phyloP scores from a whole-genome alignment of 2,888 invertebrate species.

The Erynnis tages region DNA sequence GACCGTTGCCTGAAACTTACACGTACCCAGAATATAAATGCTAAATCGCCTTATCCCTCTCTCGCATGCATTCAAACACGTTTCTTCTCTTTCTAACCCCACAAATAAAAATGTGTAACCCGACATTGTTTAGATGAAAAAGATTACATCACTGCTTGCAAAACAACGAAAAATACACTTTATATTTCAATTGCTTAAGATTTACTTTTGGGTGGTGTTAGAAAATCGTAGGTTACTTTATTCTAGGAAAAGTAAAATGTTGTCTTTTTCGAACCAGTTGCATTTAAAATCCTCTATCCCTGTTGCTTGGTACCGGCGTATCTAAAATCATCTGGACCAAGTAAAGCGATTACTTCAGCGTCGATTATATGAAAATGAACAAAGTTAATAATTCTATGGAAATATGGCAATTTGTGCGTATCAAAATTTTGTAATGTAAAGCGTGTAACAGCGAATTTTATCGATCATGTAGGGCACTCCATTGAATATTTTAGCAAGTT shows the following conservation, averaged over 20 bases:
- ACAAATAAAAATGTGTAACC: conserved; percentile 79
- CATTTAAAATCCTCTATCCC: conserved; percentile 75
- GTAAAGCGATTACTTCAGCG: conserved; percentile 71
- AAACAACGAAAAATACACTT: conserved; percentile 47
- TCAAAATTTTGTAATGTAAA: not conserved
- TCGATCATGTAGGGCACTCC: too few species aligned
- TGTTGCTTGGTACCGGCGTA: conserved; percentile 66
- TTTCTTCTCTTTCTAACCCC: conserved; percentile 57
- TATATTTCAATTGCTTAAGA: conserved; percentile 41
- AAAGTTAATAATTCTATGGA: conserved; percentile 66
- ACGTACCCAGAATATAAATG: conserved; percentile 81
- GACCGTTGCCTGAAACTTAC: conserved; percentile 82
- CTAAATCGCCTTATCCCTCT: conserved; percentile 58
- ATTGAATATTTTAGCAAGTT: too few species aligned
- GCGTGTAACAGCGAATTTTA: too few species aligned
- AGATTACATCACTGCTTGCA: conserved; percentile 63
- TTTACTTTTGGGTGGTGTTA: conserved; percentile 37
- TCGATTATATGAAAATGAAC: conserved; percentile 69
- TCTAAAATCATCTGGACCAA: conserved; percentile 77
- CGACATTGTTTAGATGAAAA: conserved; percentile 73
- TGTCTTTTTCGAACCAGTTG: conserved; percentile 80
- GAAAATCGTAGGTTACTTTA: conserved; percentile 48
- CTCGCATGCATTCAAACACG: conserved; percentile 39
- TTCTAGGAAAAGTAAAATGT: conserved; percentile 58
- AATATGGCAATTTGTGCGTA: conserved; percentile 35